Conservation (phyloP, 2,113 vertebrate species). For the Megaceryle maxima region DNA sequence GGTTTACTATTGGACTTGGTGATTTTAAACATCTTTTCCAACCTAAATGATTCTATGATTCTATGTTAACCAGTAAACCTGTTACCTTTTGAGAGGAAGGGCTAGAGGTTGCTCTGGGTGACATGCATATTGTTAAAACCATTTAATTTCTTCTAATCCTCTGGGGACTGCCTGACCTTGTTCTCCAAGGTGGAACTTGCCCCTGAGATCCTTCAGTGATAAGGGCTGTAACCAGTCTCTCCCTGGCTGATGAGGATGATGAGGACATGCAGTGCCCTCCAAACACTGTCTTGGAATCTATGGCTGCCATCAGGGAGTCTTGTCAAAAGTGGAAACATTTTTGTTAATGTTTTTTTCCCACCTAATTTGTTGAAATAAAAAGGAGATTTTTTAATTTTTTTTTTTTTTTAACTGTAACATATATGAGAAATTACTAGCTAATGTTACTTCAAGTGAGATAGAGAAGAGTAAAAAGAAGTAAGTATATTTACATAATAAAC, state of each 20-base stretch:
- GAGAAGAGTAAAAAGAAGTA: background rate
- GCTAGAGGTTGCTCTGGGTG: background rate
- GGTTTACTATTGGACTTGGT: fast-evolving
- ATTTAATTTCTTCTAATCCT: background rate
- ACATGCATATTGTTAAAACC: background rate
- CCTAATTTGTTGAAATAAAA: background rate
- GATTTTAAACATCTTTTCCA: background rate
- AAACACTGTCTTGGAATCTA: background rate
- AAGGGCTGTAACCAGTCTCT: background rate
- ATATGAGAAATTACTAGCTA: background rate
- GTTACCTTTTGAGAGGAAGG: background rate
- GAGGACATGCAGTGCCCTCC: background rate
- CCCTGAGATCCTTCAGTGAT: background rate
- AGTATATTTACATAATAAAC: background rate
- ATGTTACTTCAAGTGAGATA: background rate
- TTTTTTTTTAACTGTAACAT: background rate
- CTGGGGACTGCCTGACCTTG: background rate
- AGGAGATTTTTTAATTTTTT: background rate
- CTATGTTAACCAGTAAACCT: background rate
- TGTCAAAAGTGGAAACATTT: background rate
- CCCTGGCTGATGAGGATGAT: background rate
- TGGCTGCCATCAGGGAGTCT: background rate
- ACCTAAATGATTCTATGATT: background rate
- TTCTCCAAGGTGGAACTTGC: background rate
- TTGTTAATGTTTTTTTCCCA: background rate